Evolutionary conservation across 1,140 invertebrate species (phyloP).

Genomic region (Pogonognathellus flavescens): DNA sequence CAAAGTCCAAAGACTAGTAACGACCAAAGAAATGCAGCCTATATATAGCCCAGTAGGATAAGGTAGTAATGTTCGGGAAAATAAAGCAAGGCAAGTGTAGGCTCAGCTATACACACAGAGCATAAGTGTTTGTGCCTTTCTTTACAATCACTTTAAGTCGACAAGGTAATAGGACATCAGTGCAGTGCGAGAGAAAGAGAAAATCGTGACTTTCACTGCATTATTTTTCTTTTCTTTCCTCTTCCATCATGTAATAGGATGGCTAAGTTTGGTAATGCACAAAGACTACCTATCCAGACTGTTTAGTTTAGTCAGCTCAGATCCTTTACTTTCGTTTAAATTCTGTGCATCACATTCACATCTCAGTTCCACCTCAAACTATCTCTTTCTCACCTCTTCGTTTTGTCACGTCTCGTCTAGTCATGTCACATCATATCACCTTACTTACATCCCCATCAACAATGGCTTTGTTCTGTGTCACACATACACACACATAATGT

Average conservation of each 20-base stretch:
- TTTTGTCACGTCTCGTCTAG: conserved; percentile 36
- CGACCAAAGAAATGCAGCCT: background rate
- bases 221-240: conserved; percentile 22
- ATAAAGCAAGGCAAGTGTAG: conserved; percentile 12
- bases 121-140: conserved; percentile 42
- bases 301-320: conserved; percentile 13
- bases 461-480: background rate
- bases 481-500: no score
- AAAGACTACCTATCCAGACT: background rate
- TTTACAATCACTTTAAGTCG: conserved; percentile 43
- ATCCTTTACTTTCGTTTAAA: conserved; percentile 35
- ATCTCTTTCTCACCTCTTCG: conserved; percentile 10
- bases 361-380: conserved; percentile 24
- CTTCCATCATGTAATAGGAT: background rate
- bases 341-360: conserved; percentile 23
- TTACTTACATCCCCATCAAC: conserved; percentile 26
- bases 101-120: background rate
- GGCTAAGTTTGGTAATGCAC: background rate
- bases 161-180: conserved; percentile 36
- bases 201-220: conserved; percentile 33
- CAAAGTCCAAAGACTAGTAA: conserved; percentile 32
- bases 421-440: conserved; percentile 24
- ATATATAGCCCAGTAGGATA: background rate
- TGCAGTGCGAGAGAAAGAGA: conserved; percentile 8
- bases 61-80: background rate